A percentile compares a stretch with the other conserved stretches of the same genome.
phyloP scores from a whole-genome alignment of 2,797 vertebrate genomes.

The Mastacembelus armatus region DNA sequence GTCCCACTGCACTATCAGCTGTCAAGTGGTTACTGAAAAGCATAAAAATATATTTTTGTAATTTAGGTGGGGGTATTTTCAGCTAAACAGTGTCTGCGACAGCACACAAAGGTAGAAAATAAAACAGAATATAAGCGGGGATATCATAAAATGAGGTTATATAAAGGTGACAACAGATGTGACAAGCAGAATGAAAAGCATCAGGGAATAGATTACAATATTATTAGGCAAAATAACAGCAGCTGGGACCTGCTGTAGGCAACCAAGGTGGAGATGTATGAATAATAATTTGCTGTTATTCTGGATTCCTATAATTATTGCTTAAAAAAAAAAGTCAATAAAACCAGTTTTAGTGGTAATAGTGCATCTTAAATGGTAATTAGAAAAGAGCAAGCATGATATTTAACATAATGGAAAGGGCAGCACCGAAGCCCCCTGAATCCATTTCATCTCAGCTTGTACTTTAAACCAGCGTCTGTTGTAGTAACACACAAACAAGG shows the following conservation, averaged over 20 bases:
- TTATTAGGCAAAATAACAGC: conserved; percentile 36
- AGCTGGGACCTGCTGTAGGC: conserved; percentile 25
- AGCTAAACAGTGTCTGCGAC: background rate
- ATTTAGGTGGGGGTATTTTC: too few species aligned
- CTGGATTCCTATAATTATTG: conserved; percentile 13
- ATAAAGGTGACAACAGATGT: conserved; percentile 23
- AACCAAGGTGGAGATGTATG: conserved; percentile 6
- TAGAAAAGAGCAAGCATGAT: conserved; percentile 3
- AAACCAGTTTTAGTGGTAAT: background rate
- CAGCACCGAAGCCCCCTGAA: background rate
- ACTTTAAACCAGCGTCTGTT: background rate
- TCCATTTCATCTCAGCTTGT: conserved; percentile 3
- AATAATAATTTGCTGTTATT: conserved; percentile 17
- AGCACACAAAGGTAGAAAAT: conserved; percentile 19
- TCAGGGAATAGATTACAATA: conserved; percentile 28
- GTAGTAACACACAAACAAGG: conserved; percentile 35
- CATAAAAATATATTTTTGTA: too few species aligned
- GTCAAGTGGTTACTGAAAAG: too few species aligned
- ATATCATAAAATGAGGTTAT: background rate
- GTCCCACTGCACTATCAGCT: too few species aligned
- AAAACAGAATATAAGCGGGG: conserved; percentile 14
- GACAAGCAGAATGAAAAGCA: conserved; percentile 10
- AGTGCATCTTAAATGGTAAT: background rate
- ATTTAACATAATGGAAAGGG: conserved; percentile 21
- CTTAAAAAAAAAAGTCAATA: conserved; percentile 28